Percentiles rank a stretch among this genome's conserved stretches.
Evolutionary conservation across 2,113 vertebrate genomes (phyloP).

Genomic region (Clarias batrachus): DNA sequence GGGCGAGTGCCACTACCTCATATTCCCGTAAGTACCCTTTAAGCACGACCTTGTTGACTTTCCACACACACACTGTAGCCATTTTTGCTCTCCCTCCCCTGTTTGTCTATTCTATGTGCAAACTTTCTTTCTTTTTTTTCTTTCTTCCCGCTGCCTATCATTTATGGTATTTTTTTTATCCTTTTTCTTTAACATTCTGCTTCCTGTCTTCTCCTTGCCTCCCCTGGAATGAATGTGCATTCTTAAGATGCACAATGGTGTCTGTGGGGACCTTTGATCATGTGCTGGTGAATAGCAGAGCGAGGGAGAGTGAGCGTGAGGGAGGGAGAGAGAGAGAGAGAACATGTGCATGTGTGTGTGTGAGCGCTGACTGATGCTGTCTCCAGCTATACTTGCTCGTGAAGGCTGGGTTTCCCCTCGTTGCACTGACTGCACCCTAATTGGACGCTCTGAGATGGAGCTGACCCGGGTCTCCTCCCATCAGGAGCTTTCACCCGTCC

Average conservation of each 20-base stretch:
- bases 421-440: conserved; percentile 45
- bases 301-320: neutral
- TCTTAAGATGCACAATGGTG: conserved; percentile 67
- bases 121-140: conserved; percentile 44
- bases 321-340: neutral
- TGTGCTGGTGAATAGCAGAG: conserved; percentile 69
- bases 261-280: conserved; percentile 68
- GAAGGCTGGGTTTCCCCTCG: conserved; percentile 54
- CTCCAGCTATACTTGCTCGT: conserved; percentile 62
- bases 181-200: conserved; percentile 55
- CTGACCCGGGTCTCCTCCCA: conserved; percentile 45
- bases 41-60: conserved; percentile 41
- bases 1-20: conserved; percentile 97
- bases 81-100: conserved; percentile 1
- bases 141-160: conserved; percentile 60
- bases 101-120: conserved; percentile 38
- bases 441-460: conserved; percentile 51
- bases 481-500: conserved; percentile 47
- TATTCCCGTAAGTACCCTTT: conserved; percentile 87
- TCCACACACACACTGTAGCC: neutral
- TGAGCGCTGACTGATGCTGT: conserved; percentile 70
- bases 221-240: conserved; percentile 68
- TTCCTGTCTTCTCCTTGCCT: conserved; percentile 52
- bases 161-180: conserved; percentile 35
- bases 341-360: conserved; percentile 43